phyloP scores from a whole-genome alignment of 2,797 vertebrate species.

The Fringilla coelebs region DNA sequence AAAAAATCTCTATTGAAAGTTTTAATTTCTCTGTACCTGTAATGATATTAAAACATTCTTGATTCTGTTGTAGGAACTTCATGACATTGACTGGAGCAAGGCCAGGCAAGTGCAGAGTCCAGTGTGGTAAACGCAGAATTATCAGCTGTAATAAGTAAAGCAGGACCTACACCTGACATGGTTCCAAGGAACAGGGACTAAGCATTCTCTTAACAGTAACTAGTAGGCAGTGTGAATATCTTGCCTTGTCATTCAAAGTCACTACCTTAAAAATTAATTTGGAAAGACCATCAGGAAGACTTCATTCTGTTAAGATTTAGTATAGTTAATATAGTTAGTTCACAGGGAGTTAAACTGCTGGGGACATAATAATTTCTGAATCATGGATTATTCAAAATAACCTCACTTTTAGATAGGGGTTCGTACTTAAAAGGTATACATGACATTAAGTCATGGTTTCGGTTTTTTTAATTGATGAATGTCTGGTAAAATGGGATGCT shows the following conservation, averaged over 20 bases:
- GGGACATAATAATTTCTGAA: neutral
- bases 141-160: neutral
- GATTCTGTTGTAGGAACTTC: neutral
- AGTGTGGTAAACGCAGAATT: neutral
- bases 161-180: neutral
- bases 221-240: neutral
- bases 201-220: neutral
- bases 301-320: neutral
- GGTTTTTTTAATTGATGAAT: neutral
- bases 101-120: neutral
- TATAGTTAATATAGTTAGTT: neutral
- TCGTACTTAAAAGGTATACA: neutral
- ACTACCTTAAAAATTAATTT: neutral
- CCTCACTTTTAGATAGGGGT: neutral
- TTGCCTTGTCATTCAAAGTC: neutral
- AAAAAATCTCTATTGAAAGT: neutral
- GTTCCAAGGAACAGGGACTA: neutral
- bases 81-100: neutral
- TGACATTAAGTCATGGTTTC: neutral
- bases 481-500: neutral
- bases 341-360: neutral
- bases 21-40: neutral
- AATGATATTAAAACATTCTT: neutral
- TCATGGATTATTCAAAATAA: neutral
- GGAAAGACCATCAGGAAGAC: neutral